Percentiles rank a stretch among this genome's conserved stretches.
Conservation (phyloP, 2,113 vertebrate species). For the Lontra canadensis region DNA sequence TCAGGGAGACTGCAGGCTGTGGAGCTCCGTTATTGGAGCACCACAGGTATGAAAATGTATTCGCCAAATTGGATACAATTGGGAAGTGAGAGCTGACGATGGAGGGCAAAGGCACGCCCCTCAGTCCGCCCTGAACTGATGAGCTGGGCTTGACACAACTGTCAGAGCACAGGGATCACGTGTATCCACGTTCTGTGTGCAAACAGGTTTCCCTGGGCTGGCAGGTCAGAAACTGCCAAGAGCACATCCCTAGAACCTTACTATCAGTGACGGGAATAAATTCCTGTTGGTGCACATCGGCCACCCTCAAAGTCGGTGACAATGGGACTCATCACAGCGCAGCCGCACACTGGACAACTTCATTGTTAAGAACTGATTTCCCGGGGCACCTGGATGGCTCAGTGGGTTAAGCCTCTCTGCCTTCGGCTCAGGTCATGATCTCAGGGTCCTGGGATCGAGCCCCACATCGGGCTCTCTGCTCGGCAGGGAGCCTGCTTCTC, state of each 20-base stretch:
- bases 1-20: neutral
- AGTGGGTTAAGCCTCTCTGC: too few species aligned
- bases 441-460: too few species aligned
- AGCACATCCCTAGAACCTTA: neutral
- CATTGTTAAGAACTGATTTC: neutral
- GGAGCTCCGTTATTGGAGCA: neutral
- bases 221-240: neutral
- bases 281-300: neutral
- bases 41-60: neutral
- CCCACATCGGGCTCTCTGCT: too few species aligned
- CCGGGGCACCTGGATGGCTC: too few species aligned
- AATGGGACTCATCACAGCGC: neutral
- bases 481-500: too few species aligned
- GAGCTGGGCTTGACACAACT: neutral
- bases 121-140: neutral
- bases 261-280: neutral
- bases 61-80: neutral
- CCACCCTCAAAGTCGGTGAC: neutral
- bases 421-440: too few species aligned
- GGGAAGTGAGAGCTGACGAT: neutral
- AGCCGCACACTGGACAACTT: neutral
- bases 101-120: neutral
- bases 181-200: neutral
- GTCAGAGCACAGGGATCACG: too few species aligned
- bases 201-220: slow-evolving; percentile 7